Percentiles rank a stretch among this genome's conserved stretches.
Conservation (phyloP, 1,140 invertebrate species). For the Drosophila kanapiae region DNA sequence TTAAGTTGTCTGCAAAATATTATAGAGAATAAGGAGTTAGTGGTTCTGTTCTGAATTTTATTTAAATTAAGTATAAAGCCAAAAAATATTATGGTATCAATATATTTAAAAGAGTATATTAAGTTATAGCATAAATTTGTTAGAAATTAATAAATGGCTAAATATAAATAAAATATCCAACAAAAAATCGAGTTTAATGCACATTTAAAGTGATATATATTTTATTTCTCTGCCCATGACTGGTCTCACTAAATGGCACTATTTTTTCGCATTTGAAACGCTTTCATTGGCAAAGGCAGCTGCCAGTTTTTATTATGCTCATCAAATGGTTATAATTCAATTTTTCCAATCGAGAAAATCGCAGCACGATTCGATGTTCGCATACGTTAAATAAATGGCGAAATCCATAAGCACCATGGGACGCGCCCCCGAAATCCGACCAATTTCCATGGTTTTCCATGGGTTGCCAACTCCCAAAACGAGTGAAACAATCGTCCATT, state of each 20-base stretch:
- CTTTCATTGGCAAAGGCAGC: conserved; percentile 44
- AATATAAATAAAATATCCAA: neutral
- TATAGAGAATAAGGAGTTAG: no score
- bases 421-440: conserved; percentile 26
- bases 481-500: conserved; percentile 53
- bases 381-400: conserved; percentile 78
- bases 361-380: conserved; percentile 56
- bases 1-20: no score
- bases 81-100: no score
- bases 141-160: neutral
- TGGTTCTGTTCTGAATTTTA: no score
- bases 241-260: neutral
- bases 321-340: conserved; percentile 82
- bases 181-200: neutral
- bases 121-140: neutral
- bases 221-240: neutral
- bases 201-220: conserved; percentile 17
- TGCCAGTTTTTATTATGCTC: conserved; percentile 72
- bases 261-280: conserved; percentile 34
- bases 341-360: conserved; percentile 76
- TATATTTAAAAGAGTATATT: neutral
- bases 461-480: conserved; percentile 25
- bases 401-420: conserved; percentile 50
- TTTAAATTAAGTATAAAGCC: no score
- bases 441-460: conserved; percentile 34